phyloP scores from a whole-genome alignment of 2,113 vertebrate genomes.

The Echinops telfairi region DNA sequence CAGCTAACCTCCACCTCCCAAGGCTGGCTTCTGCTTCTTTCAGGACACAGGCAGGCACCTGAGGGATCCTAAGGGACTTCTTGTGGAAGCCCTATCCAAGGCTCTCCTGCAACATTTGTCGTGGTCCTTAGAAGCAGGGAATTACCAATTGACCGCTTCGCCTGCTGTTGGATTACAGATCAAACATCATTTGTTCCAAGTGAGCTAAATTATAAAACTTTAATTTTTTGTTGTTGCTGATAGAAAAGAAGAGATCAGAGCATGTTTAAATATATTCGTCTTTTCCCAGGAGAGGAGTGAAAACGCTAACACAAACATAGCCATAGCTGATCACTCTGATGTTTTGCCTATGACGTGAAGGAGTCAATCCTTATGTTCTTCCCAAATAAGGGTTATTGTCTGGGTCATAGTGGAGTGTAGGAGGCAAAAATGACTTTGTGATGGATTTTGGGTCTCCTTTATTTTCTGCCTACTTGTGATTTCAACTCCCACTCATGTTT shows the following conservation, averaged over 20 bases:
- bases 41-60: neutral
- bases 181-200: conserved; percentile 52
- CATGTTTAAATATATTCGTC: conserved; percentile 45
- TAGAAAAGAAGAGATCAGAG: conserved; percentile 54
- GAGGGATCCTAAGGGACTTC: neutral
- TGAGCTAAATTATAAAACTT: conserved; percentile 47
- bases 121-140: neutral
- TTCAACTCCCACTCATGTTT: conserved; percentile 37
- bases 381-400: conserved; percentile 9
- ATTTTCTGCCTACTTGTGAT: conserved; percentile 48
- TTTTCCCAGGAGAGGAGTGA: conserved; percentile 17
- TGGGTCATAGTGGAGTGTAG: neutral
- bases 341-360: neutral
- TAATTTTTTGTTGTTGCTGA: neutral
- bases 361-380: neutral
- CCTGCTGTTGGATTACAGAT: conserved; percentile 32
- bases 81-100: neutral
- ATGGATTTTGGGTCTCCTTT: neutral
- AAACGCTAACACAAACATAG: conserved; percentile 14
- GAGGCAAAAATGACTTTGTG: neutral
- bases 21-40: neutral
- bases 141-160: neutral
- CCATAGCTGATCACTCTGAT: neutral
- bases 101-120: neutral
- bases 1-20: neutral